A percentile compares a stretch with the other conserved stretches of the same genome.
Evolutionary conservation across 2,888 invertebrate genomes (phyloP).

Genomic region (Xanthorhoe spadicearia): DNA sequence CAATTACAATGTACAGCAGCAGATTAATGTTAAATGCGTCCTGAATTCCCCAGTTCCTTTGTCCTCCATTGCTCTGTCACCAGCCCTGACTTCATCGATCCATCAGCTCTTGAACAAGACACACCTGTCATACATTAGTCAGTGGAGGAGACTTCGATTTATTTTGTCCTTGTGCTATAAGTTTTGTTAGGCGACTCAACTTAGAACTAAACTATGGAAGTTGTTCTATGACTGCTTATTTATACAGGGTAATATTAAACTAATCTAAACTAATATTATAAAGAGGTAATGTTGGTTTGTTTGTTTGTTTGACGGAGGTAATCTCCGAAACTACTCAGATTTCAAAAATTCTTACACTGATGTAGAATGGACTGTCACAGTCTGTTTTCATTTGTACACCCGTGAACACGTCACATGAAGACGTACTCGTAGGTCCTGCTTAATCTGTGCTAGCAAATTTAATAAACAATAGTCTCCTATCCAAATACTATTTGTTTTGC

Average conservation of each 20-base stretch:
- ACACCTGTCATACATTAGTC: slow-evolving; percentile 28
- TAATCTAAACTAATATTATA: too few species aligned
- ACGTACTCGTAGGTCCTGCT: too few species aligned
- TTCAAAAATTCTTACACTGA: too few species aligned
- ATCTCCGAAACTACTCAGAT: too few species aligned
- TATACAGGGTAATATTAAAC: too few species aligned
- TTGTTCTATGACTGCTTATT: too few species aligned
- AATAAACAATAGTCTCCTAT: not conserved
- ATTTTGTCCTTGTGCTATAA: slow-evolving; percentile 16
- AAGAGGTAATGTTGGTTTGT: too few species aligned
- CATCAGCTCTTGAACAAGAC: not conserved
- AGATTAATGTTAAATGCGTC: not conserved
- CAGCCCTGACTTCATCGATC: slow-evolving; percentile 21
- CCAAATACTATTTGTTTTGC: not conserved
- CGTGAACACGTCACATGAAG: too few species aligned
- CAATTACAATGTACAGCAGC: not conserved
- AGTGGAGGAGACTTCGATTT: slow-evolving; percentile 17
- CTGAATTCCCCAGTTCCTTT: not conserved
- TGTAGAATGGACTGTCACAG: too few species aligned
- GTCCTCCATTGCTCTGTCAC: slow-evolving; percentile 8
- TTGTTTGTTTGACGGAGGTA: too few species aligned
- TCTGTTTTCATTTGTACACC: too few species aligned
- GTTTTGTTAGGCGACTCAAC: not conserved
- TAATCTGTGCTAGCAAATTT: not conserved
- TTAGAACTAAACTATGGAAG: not conserved